Percentiles rank a stretch among this genome's conserved stretches.
phyloP scores from a whole-genome alignment of 2,113 vertebrate species.

The Nibea albiflora region DNA sequence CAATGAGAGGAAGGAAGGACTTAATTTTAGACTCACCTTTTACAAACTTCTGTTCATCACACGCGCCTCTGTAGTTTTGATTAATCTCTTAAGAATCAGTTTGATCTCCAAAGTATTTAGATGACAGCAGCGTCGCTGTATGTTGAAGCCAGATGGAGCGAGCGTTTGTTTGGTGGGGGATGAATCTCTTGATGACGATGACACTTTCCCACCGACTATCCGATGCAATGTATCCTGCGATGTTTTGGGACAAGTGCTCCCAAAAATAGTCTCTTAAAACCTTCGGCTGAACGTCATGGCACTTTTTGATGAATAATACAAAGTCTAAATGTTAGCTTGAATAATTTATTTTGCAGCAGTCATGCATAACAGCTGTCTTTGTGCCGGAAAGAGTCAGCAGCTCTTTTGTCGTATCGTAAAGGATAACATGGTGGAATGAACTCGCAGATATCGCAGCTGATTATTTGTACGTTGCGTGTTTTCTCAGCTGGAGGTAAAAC shows the following conservation, averaged over 20 bases:
- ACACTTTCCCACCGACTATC: slow-evolving; percentile 1
- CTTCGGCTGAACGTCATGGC: slow-evolving; percentile 56
- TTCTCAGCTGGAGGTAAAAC: slow-evolving; percentile 36
- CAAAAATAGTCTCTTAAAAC: slow-evolving; percentile 74
- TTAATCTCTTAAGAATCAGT: slow-evolving; percentile 23
- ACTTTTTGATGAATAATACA: slow-evolving; percentile 80
- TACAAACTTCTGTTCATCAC: slow-evolving; percentile 55
- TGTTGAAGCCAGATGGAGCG: slow-evolving; percentile 20
- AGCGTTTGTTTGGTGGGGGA: neutral
- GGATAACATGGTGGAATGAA: neutral
- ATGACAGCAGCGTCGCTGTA: slow-evolving; percentile 5
- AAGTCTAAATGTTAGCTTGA: slow-evolving; percentile 73
- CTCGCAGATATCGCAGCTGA: neutral
- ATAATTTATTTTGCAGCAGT: slow-evolving; percentile 75
- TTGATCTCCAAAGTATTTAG: neutral
- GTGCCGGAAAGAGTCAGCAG: slow-evolving; percentile 48
- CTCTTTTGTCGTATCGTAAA: slow-evolving; percentile 35
- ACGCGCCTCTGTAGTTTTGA: slow-evolving; percentile 40
- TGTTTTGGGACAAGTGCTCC: slow-evolving; percentile 58
- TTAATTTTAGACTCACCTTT: slow-evolving; percentile 66
- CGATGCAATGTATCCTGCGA: slow-evolving; percentile 38
- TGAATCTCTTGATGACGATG: slow-evolving; percentile 7
- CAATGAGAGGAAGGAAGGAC: neutral
- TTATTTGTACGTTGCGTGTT: slow-evolving; percentile 1
- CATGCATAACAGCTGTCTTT: slow-evolving; percentile 69